phyloP scores from a whole-genome alignment of 2,113 vertebrate species.

The Tetrax tetrax region DNA sequence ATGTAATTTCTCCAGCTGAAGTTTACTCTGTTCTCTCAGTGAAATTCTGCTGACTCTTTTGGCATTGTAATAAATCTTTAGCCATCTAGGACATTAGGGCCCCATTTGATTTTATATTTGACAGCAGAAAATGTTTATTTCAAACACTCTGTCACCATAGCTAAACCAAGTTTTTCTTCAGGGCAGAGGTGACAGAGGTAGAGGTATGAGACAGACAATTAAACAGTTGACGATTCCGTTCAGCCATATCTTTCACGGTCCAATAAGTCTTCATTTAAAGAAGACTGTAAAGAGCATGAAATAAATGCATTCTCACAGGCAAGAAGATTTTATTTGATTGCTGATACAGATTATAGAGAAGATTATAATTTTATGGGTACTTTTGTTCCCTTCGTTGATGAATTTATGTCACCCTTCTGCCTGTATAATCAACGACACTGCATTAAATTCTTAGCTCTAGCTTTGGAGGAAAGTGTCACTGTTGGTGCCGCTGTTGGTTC shows the following conservation, averaged over 20 bases:
- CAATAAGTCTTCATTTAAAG: neutral
- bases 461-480: neutral
- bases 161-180: neutral
- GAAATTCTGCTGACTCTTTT: neutral
- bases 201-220: neutral
- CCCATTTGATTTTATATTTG: neutral
- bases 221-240: neutral
- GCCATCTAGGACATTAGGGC: neutral
- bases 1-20: neutral
- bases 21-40: neutral
- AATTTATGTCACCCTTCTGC: conserved; percentile 24
- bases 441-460: neutral
- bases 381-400: neutral
- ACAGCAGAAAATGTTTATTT: neutral
- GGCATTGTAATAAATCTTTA: neutral
- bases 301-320: neutral
- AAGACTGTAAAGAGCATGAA: neutral
- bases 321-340: neutral
- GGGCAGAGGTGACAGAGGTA: neutral
- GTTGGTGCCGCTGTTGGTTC: neutral
- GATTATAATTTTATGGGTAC: neutral
- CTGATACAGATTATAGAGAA: neutral
- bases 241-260: neutral
- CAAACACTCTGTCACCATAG: neutral
- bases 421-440: neutral